phyloP scores from a whole-genome alignment of 2,888 invertebrate genomes.

The Flabesymbios commensalis region DNA sequence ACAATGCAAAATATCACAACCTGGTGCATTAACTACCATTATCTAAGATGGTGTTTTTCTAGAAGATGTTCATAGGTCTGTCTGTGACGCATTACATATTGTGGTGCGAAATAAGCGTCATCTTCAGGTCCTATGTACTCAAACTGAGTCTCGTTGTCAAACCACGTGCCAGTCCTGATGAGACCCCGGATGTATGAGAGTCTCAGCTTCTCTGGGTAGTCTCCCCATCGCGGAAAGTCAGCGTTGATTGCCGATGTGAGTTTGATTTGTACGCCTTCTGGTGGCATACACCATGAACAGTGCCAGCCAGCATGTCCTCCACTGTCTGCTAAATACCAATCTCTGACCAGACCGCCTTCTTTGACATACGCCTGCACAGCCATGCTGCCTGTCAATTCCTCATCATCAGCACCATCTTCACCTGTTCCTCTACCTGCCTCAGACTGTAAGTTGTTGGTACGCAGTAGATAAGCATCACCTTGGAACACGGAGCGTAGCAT shows the following conservation, averaged over 20 bases:
- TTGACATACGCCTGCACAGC: not conserved
- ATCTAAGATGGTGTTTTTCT: too few species aligned
- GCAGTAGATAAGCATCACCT: slow-evolving; percentile 17
- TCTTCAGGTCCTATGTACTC: not conserved
- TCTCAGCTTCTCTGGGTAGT: slow-evolving; percentile 64
- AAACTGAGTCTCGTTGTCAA: slow-evolving; percentile 14
- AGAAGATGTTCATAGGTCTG: not conserved
- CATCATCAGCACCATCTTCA: slow-evolving; percentile 4
- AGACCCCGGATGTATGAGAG: slow-evolving; percentile 67
- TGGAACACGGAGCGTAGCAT: slow-evolving; percentile 25
- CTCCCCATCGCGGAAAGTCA: slow-evolving; percentile 53
- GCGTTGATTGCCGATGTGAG: slow-evolving; percentile 59
- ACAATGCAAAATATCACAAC: too few species aligned
- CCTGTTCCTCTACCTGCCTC: too few species aligned
- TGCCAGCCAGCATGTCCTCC: slow-evolving; percentile 63
- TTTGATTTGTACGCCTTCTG: slow-evolving; percentile 66
- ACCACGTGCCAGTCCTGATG: slow-evolving; percentile 25
- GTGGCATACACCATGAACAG: slow-evolving; percentile 69
- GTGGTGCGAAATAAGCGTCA: not conserved
- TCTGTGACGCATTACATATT: not conserved
- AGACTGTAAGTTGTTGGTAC: too few species aligned
- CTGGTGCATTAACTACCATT: too few species aligned
- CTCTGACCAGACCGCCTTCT: slow-evolving; percentile 15
- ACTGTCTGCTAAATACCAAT: slow-evolving; percentile 20
- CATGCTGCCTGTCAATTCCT: not conserved